These are phyloP conservation scores for Borostomias antarcticus DNA, from an alignment of 2,797 vertebrate species.

Conservation along the genomic window DNA sequence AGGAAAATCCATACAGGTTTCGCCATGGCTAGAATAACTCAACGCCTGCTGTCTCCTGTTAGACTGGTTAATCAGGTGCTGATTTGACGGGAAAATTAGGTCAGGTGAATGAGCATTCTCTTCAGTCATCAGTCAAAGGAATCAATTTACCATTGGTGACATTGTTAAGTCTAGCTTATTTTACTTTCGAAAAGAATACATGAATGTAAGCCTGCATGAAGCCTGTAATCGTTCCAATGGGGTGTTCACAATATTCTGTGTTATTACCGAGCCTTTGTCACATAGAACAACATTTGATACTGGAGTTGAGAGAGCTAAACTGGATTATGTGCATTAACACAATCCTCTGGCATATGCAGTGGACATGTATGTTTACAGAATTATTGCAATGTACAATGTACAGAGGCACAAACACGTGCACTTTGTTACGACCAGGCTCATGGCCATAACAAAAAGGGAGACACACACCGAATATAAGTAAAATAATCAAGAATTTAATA, in stretches of 20 bases:
- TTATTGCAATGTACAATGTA: too few species aligned
- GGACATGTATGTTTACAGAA: neutral
- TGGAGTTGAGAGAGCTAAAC: neutral
- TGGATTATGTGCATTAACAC: neutral
- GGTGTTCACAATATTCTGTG: too few species aligned
- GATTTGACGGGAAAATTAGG: constrained; percentile 32
- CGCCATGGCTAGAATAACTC: constrained; percentile 43
- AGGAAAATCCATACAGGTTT: constrained; percentile 68
- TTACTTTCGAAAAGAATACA: neutral
- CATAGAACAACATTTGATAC: neutral
- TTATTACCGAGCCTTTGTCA: neutral
- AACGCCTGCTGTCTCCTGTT: constrained; percentile 45
- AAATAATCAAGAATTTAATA: too few species aligned
- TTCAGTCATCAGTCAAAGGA: constrained; percentile 59
- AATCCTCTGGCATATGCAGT: neutral
- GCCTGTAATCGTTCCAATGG: too few species aligned
- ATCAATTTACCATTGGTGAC: constrained; percentile 26
- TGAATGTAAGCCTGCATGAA: too few species aligned
- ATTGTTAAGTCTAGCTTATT: neutral
- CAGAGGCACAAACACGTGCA: too few species aligned
- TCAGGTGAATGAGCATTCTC: constrained; percentile 37
- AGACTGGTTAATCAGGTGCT: constrained; percentile 54
- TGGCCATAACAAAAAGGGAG: too few species aligned
- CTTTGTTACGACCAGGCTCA: too few species aligned
- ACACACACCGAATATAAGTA: too few species aligned